Evolutionary conservation across 2,113 vertebrate species (phyloP).

Genomic region (Alligator sinensis): DNA sequence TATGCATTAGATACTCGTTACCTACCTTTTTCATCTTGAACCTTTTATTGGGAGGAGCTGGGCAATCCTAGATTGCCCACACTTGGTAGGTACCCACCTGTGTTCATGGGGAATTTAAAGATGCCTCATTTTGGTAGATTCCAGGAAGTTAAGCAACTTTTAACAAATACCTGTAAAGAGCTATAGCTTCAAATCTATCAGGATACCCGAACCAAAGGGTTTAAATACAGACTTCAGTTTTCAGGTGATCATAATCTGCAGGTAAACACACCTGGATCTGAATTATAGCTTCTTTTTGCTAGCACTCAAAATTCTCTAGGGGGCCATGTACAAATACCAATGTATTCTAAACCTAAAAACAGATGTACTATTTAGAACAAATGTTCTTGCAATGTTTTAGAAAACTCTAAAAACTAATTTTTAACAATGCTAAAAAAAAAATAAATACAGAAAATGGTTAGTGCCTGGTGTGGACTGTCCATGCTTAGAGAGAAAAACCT

Average conservation of each 20-base stretch:
- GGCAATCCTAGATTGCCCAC: background rate
- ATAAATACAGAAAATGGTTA: background rate
- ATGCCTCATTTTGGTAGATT: background rate
- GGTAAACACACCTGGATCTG: too few relatives aligned
- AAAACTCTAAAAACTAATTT: background rate
- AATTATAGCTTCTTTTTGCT: too few relatives aligned
- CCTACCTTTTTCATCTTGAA: too few relatives aligned
- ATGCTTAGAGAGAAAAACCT: background rate
- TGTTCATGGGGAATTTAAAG: background rate
- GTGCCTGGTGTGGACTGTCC: background rate
- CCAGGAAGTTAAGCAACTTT: background rate
- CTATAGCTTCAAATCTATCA: background rate
- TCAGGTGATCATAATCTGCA: background rate
- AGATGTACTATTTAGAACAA: background rate
- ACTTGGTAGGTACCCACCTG: background rate
- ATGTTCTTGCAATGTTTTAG: background rate
- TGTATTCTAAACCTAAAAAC: background rate
- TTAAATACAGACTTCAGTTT: background rate
- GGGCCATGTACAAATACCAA: background rate
- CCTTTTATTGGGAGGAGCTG: too few relatives aligned
- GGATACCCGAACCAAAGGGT: background rate
- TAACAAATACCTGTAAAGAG: too few relatives aligned
- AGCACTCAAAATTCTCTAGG: too few relatives aligned
- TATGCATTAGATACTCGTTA: too few relatives aligned
- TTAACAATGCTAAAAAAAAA: background rate